These are phyloP conservation scores for Agrochola lota DNA, from an alignment of 2,888 invertebrate genomes.

Conservation along the genomic window DNA sequence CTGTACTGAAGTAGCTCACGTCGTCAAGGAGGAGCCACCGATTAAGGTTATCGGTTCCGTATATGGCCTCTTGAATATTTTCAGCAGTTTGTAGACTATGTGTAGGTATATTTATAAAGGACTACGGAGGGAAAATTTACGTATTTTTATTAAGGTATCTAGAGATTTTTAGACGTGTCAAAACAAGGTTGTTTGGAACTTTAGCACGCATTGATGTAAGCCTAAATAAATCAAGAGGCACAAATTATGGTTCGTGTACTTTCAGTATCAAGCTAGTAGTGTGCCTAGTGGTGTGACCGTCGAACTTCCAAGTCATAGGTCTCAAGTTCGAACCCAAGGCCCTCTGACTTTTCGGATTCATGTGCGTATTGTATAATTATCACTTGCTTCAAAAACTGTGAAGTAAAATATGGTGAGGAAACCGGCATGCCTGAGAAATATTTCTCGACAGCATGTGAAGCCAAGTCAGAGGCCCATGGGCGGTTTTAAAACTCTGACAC, in stretches of 20 bases:
- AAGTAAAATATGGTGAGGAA: too few relatives aligned
- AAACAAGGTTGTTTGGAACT: too few relatives aligned
- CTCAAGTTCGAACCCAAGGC: too few relatives aligned
- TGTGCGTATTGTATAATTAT: too few relatives aligned
- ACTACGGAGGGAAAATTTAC: slow-evolving; percentile 26
- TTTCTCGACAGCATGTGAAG: too few relatives aligned
- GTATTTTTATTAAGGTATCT: slow-evolving; percentile 17
- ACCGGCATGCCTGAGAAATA: too few relatives aligned
- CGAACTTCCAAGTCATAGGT: too few relatives aligned
- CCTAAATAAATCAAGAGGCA: neutral
- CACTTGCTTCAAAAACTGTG: too few relatives aligned
- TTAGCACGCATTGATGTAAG: neutral
- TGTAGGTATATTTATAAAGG: slow-evolving; percentile 39
- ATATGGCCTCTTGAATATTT: slow-evolving; percentile 66
- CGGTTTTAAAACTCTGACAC: too few relatives aligned
- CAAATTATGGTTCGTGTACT: neutral
- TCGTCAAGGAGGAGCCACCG: slow-evolving; percentile 60
- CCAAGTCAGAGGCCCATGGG: too few relatives aligned
- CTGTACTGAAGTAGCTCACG: slow-evolving; percentile 49
- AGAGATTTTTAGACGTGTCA: slow-evolving; percentile 4
- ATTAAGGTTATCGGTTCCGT: slow-evolving; percentile 70
- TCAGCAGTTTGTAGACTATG: slow-evolving; percentile 62
- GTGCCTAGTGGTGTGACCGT: too few relatives aligned
- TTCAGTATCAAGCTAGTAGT: neutral
- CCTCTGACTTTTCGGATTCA: too few relatives aligned